Conservation (phyloP, 2,113 vertebrate genomes). For the Camelus bactrianus region DNA sequence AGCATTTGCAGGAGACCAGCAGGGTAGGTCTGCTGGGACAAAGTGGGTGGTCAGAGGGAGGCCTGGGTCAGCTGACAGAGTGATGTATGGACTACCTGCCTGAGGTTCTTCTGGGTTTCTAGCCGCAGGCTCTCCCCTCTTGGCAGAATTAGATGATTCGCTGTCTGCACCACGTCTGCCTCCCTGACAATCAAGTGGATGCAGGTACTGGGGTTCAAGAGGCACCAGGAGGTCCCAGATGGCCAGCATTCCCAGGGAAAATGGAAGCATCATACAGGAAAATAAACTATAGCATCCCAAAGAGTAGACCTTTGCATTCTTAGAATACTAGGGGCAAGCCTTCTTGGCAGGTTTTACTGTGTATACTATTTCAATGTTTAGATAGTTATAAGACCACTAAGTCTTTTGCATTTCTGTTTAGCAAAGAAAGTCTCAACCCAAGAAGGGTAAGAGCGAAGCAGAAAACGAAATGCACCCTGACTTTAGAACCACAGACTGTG, state of each 20-base stretch:
- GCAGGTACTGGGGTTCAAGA: not conserved
- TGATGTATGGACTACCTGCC: not conserved
- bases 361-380: not conserved
- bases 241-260: not conserved
- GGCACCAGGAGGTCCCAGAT: not conserved
- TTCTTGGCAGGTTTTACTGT: not conserved
- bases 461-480: not conserved
- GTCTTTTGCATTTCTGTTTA: not conserved
- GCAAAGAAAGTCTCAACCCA: constrained; percentile 29
- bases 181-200: not conserved
- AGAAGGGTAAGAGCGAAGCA: not conserved
- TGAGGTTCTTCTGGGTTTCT: not conserved
- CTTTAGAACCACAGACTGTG: not conserved
- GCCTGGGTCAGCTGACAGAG: not conserved
- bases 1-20: not conserved
- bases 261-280: not conserved
- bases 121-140: not conserved
- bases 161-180: not conserved
- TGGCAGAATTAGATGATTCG: not conserved
- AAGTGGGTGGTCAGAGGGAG: not conserved
- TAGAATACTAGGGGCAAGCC: not conserved
- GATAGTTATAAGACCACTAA: not conserved
- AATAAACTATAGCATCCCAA: too few relatives aligned
- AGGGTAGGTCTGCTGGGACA: not conserved
- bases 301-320: not conserved